A percentile compares a stretch with the other conserved stretches of the same genome.
phyloP scores from a whole-genome alignment of 2,113 vertebrate species.

The Oophaga pumilio region DNA sequence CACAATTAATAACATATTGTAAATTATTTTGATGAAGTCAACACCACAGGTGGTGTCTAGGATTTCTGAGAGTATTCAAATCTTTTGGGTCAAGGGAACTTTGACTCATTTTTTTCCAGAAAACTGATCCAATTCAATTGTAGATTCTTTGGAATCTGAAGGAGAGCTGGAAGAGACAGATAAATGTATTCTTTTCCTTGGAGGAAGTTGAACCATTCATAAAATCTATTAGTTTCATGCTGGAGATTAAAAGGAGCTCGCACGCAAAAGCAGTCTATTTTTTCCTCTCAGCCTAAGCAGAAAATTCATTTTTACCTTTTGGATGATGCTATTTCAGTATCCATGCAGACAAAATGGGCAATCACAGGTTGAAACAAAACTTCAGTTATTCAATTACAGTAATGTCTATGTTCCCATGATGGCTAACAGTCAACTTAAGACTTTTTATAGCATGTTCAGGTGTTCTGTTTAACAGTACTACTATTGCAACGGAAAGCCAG shows the following conservation, averaged over 20 bases:
- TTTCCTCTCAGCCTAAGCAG: background rate
- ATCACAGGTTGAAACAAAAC: background rate
- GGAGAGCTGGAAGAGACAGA: slow-evolving; percentile 4
- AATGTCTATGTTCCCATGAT: background rate
- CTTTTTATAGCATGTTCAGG: background rate
- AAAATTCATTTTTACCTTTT: background rate
- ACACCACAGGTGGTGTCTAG: background rate
- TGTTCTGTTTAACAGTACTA: background rate
- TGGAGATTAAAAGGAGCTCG: background rate
- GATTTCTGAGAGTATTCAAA: background rate
- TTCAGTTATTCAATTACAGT: background rate
- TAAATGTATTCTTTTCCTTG: background rate
- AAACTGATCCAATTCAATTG: background rate
- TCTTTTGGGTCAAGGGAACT: background rate
- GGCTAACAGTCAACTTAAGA: background rate
- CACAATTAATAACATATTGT: background rate
- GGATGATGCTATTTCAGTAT: background rate
- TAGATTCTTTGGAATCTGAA: background rate
- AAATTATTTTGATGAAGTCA: background rate
- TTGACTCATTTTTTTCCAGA: background rate
- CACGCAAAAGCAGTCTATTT: background rate
- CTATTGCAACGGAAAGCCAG: background rate
- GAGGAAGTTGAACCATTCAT: background rate
- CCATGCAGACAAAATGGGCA: background rate
- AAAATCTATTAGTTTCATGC: background rate